phyloP scores from a whole-genome alignment of 2,797 vertebrate species.

The Morus bassanus region DNA sequence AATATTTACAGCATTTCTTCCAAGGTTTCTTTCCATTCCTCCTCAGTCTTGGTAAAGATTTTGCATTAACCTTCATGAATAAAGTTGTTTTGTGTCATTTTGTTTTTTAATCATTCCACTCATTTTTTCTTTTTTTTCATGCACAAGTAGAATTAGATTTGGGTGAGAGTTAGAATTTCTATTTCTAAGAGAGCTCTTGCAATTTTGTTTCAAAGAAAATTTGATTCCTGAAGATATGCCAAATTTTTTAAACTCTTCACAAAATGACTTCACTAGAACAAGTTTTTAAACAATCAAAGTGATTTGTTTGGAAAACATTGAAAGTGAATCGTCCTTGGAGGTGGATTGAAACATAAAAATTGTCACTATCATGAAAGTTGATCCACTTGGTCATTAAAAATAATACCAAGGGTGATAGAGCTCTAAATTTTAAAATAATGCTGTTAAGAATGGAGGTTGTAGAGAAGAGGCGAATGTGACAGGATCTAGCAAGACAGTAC shows the following conservation, averaged over 20 bases:
- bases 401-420: neutral
- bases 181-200: neutral
- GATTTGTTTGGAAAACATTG: neutral
- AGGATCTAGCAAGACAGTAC: neutral
- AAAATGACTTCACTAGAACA: neutral
- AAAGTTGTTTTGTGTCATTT: neutral
- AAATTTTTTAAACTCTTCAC: neutral
- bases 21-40: neutral
- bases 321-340: neutral
- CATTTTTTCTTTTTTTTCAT: neutral
- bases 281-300: neutral
- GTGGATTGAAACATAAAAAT: neutral
- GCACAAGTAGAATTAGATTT: neutral
- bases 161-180: neutral
- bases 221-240: neutral
- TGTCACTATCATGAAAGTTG: neutral
- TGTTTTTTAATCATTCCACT: neutral
- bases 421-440: neutral
- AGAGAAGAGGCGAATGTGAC: neutral
- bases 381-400: neutral
- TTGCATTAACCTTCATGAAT: neutral
- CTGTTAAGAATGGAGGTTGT: neutral
- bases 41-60: neutral
- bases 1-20: conserved; percentile 12
- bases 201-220: neutral